Evolutionary conservation across 2,113 vertebrate species (phyloP).

Genomic region (Campylorhamphus procurvoides): DNA sequence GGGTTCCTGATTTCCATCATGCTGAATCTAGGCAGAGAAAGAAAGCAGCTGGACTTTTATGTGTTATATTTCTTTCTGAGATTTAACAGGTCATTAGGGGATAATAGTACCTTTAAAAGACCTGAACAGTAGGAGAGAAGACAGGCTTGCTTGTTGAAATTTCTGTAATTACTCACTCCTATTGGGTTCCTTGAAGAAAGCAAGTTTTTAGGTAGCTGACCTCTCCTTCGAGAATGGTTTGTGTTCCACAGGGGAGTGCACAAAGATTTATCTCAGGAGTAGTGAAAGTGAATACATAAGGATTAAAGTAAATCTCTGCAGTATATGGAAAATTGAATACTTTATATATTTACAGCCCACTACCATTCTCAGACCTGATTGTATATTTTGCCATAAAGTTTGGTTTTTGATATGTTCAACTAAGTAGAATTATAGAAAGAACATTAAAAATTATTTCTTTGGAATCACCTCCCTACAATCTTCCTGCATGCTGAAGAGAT

Average conservation of each 20-base stretch:
- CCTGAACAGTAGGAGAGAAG: not conserved
- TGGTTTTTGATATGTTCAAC: not conserved
- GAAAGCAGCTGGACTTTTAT: not conserved
- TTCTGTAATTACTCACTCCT: slow-evolving; percentile 6
- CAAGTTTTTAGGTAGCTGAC: slow-evolving; percentile 22
- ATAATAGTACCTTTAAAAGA: slow-evolving; percentile 33
- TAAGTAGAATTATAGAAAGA: not conserved
- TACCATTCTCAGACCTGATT: not conserved
- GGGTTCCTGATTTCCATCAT: not conserved
- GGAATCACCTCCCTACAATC: not conserved
- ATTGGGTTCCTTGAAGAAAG: slow-evolving; percentile 6
- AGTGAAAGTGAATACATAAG: not conserved
- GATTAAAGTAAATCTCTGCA: slow-evolving; percentile 1
- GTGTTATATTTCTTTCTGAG: not conserved
- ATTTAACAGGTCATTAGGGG: slow-evolving; percentile 29
- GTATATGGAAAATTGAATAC: not conserved
- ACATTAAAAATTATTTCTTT: not conserved
- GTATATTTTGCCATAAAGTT: not conserved
- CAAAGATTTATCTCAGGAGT: not conserved
- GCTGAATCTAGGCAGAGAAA: not conserved
- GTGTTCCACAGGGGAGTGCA: not conserved
- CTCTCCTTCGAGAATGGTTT: not conserved
- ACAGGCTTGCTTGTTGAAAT: not conserved
- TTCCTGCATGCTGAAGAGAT: not conserved
- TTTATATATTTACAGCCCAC: not conserved